Evolutionary conservation across 2,888 invertebrate genomes (phyloP).

Genomic region (Drosophila neutralis): DNA sequence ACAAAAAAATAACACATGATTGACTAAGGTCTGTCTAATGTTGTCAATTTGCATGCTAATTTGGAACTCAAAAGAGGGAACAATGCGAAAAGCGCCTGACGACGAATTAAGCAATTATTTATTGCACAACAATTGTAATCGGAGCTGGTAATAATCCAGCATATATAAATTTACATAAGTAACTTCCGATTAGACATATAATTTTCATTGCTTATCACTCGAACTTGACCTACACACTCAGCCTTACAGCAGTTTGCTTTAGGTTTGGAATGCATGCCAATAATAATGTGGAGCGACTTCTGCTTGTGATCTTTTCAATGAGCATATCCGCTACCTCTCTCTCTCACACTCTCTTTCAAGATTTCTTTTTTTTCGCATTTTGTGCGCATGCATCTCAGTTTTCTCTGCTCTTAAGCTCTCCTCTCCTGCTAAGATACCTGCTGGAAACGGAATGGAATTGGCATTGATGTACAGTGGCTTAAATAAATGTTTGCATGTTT

Average conservation of each 20-base stretch:
- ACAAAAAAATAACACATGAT: slow-evolving; percentile 35
- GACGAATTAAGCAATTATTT: slow-evolving; percentile 56
- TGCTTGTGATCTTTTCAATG: slow-evolving; percentile 32
- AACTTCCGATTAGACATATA: slow-evolving; percentile 36
- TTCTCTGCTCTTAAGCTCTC: slow-evolving; percentile 21
- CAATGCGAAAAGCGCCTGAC: slow-evolving; percentile 39
- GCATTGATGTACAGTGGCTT: slow-evolving; percentile 32
- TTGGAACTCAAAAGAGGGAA: slow-evolving; percentile 35
- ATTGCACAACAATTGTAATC: slow-evolving; percentile 49
- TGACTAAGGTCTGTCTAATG: slow-evolving; percentile 23
- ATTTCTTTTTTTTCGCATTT: slow-evolving; percentile 21
- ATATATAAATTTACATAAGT: background rate
- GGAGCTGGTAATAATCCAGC: slow-evolving; percentile 19
- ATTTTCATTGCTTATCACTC: slow-evolving; percentile 25
- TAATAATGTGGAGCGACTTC: slow-evolving; percentile 26
- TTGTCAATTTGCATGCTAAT: slow-evolving; percentile 63
- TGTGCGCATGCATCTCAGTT: slow-evolving; percentile 5
- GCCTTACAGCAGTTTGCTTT: slow-evolving; percentile 10
- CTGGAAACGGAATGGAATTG: slow-evolving; percentile 19
- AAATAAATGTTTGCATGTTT: background rate
- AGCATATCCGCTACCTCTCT: slow-evolving; percentile 33
- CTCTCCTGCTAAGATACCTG: slow-evolving; percentile 12
- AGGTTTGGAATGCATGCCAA: slow-evolving; percentile 17
- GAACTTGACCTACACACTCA: slow-evolving; percentile 55
- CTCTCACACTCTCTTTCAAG: background rate